These are phyloP conservation scores for Drosophila pallidifrons DNA, from an alignment of 1,140 invertebrate species.

Conservation along the genomic window DNA sequence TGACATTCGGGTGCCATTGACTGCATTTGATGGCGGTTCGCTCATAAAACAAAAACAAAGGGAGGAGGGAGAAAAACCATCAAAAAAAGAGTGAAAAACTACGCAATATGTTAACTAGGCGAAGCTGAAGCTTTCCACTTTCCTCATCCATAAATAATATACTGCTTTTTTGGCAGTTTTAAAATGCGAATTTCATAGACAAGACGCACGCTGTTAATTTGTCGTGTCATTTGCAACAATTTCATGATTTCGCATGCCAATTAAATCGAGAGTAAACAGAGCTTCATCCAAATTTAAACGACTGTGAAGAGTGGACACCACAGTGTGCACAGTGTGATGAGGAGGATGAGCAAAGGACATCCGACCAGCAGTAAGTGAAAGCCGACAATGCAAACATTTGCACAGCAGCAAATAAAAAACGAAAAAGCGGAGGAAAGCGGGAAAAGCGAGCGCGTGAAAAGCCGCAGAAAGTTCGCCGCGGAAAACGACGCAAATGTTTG, in stretches of 20 bases:
- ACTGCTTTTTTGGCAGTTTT: conserved; percentile 22
- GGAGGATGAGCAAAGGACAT: neutral
- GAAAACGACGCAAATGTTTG: conserved; percentile 65
- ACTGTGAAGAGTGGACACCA: conserved; percentile 6
- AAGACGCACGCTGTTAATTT: conserved; percentile 60
- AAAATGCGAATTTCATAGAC: conserved; percentile 38
- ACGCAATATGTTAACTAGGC: conserved; percentile 70
- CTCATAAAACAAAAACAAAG: conserved; percentile 71
- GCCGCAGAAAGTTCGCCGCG: conserved; percentile 61
- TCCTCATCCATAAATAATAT: conserved; percentile 57
- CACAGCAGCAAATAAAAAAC: conserved; percentile 38
- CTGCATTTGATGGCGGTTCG: conserved; percentile 75
- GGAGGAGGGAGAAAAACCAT: neutral
- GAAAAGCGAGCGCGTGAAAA: conserved; percentile 21
- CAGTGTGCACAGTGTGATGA: neutral
- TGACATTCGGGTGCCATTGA: conserved; percentile 34
- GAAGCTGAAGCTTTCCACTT: neutral
- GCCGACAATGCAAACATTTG: conserved; percentile 64
- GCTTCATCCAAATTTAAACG: conserved; percentile 59
- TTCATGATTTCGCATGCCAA: conserved; percentile 71
- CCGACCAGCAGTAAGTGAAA: conserved; percentile 11
- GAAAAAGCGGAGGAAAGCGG: neutral
- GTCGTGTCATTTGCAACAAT: conserved; percentile 74
- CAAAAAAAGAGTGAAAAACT: conserved; percentile 41
- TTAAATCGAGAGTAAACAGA: conserved; percentile 44